Percentiles rank a stretch among this genome's conserved stretches.
These are phyloP conservation scores for Endomychus coccineus DNA, from an alignment of 2,888 invertebrate species.

Conservation along the genomic window DNA sequence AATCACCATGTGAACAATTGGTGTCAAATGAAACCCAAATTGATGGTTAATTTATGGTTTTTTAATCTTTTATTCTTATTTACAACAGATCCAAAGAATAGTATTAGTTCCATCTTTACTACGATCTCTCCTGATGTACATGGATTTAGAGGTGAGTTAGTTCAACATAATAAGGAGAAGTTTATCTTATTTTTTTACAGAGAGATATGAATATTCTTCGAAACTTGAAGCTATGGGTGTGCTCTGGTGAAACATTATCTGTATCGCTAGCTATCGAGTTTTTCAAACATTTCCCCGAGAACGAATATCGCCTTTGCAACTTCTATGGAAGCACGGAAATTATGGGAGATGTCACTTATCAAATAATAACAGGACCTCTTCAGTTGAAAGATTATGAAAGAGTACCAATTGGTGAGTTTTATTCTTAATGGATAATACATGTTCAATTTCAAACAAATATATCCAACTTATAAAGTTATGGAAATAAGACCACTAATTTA, in stretches of 20 bases:
- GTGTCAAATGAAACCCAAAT: no score
- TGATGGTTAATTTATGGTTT: no score
- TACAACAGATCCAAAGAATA: slow-evolving; percentile 61
- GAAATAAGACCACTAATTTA: no score
- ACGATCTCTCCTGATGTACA: slow-evolving; percentile 67
- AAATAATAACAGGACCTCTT: slow-evolving; percentile 53
- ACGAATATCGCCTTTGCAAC: slow-evolving; percentile 65
- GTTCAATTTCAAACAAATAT: no score
- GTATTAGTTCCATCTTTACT: slow-evolving; percentile 80
- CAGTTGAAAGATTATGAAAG: slow-evolving; percentile 58
- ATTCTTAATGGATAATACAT: no score
- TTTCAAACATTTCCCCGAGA: slow-evolving; percentile 63
- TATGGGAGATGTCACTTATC: slow-evolving; percentile 84
- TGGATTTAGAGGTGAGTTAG: slow-evolving; percentile 49
- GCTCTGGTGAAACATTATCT: slow-evolving; percentile 78
- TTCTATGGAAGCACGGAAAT: slow-evolving; percentile 90
- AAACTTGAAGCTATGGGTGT: slow-evolving; percentile 69
- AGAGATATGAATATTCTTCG: slow-evolving; percentile 38
- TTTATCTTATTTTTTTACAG: slow-evolving; percentile 8
- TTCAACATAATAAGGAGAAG: no score
- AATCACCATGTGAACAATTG: background rate
- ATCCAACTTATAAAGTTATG: no score
- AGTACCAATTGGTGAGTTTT: slow-evolving; percentile 78
- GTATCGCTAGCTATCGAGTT: slow-evolving; percentile 66
- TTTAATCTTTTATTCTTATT: no score